Conservation (phyloP, 92 coral and sea anemone species). For the Meandrina meandrites region DNA sequence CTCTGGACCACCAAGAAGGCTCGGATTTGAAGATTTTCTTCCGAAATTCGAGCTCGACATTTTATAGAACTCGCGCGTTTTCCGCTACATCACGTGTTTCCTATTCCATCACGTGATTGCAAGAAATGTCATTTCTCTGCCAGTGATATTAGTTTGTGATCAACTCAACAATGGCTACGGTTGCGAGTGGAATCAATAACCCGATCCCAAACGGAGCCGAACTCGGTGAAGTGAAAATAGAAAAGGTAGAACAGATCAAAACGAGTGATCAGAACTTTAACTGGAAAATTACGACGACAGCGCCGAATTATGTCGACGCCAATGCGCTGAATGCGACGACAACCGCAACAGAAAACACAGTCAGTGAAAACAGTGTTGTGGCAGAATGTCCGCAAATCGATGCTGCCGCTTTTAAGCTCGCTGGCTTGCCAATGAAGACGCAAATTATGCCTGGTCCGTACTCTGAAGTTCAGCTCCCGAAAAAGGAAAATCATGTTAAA, state of each 20-base stretch:
- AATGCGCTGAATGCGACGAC: conserved; percentile 64
- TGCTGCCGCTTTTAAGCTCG: conserved; percentile 75
- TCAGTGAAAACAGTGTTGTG: conserved; percentile 75
- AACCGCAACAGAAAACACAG: conserved; percentile 71
- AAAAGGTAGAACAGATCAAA: conserved; percentile 86
- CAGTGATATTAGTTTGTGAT: conserved; percentile 72
- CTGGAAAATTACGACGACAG: conserved; percentile 86
- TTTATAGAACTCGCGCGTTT: conserved; percentile 64
- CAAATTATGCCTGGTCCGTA: conserved; percentile 93
- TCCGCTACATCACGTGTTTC: conserved; percentile 58
- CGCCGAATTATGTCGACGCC: conserved; percentile 73
- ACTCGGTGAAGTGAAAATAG: conserved; percentile 95
- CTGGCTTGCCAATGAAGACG: conserved; percentile 84
- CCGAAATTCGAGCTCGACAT: conserved; percentile 63
- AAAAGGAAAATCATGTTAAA: conserved; percentile 89
- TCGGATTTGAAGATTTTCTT: conserved; percentile 32
- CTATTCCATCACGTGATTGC: conserved; percentile 81
- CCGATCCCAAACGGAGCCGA: conserved; percentile 83
- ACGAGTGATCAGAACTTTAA: conserved; percentile 90
- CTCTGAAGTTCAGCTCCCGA: conserved; percentile 90
- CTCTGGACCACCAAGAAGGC: conserved; percentile 28
- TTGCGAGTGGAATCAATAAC: conserved; percentile 68
- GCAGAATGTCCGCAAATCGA: conserved; percentile 87
- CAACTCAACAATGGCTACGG: conserved; percentile 90
- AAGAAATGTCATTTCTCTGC: conserved; percentile 81